Conservation (phyloP, 2,888 invertebrate genomes). For the Clistopyga incitator region DNA sequence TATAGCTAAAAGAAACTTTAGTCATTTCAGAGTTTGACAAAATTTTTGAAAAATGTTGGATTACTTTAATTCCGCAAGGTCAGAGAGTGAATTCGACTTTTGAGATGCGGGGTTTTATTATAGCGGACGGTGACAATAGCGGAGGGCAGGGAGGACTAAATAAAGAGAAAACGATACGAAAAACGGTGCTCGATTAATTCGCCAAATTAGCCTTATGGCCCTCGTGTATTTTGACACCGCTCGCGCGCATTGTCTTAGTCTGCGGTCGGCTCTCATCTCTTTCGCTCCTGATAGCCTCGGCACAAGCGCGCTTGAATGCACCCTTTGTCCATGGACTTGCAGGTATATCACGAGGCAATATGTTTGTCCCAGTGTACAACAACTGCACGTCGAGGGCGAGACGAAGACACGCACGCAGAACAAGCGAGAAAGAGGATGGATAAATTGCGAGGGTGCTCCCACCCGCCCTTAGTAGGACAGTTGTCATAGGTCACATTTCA, state of each 20-base stretch:
- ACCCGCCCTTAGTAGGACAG: slow-evolving; percentile 48
- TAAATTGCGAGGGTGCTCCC: slow-evolving; percentile 55
- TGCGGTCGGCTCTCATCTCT: slow-evolving; percentile 46
- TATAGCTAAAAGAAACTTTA: too few relatives aligned
- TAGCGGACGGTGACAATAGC: slow-evolving; percentile 44
- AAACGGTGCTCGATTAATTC: slow-evolving; percentile 74
- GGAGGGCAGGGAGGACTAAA: slow-evolving; percentile 6
- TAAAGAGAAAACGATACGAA: slow-evolving; percentile 54
- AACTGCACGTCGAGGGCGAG: slow-evolving; percentile 26
- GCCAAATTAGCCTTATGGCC: slow-evolving; percentile 83
- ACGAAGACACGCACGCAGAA: neutral
- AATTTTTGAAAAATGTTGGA: neutral
- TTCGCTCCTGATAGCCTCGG: slow-evolving; percentile 40
- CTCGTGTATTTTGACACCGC: slow-evolving; percentile 81
- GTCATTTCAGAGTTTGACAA: too few relatives aligned
- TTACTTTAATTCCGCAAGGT: neutral
- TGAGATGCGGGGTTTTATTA: slow-evolving; percentile 10
- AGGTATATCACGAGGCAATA: slow-evolving; percentile 68
- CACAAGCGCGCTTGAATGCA: slow-evolving; percentile 63
- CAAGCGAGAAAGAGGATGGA: neutral
- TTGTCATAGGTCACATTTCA: slow-evolving; percentile 71
- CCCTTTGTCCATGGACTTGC: slow-evolving; percentile 66
- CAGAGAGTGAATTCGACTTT: neutral
- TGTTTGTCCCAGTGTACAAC: slow-evolving; percentile 61
- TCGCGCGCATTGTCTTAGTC: slow-evolving; percentile 65